These are phyloP conservation scores for Gandaritis pyraliata DNA, from an alignment of 2,888 invertebrate genomes.

Conservation along the genomic window DNA sequence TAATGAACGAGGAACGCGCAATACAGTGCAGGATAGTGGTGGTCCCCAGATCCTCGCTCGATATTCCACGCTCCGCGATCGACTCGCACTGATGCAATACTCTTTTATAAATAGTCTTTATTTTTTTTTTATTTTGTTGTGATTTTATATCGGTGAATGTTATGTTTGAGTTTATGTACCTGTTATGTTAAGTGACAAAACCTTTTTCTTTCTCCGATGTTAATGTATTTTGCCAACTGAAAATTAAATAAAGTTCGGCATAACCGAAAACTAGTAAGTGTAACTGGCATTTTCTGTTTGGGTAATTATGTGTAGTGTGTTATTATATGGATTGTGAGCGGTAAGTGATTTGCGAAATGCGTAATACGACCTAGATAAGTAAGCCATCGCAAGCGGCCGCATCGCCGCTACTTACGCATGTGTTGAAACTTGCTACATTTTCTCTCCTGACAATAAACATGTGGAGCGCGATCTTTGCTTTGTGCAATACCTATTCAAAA, in stretches of 20 bases:
- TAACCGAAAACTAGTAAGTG: constrained; percentile 54
- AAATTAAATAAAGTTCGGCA: constrained; percentile 60
- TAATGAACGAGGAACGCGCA: constrained; percentile 64
- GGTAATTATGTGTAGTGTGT: constrained; percentile 52
- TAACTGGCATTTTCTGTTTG: constrained; percentile 56
- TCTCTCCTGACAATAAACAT: constrained; percentile 73
- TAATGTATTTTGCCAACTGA: constrained; percentile 53
- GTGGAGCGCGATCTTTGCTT: constrained; percentile 64
- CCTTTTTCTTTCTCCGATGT: constrained; percentile 40
- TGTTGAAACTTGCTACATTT: constrained; percentile 64
- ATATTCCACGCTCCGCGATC: constrained; percentile 62
- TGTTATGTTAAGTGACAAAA: constrained; percentile 69
- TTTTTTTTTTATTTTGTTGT: constrained; percentile 67
- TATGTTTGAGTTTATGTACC: constrained; percentile 83
- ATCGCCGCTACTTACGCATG: constrained; percentile 52
- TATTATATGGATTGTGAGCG: constrained; percentile 62
- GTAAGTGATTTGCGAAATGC: constrained; percentile 72
- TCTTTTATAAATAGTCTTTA: constrained; percentile 59
- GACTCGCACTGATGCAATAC: constrained; percentile 74
- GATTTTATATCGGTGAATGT: constrained; percentile 68
- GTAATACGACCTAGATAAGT: constrained; percentile 75
- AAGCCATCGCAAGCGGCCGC: constrained; percentile 63
- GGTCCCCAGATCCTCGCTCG: constrained; percentile 50
- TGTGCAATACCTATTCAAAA: constrained; percentile 51
- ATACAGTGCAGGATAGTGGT: constrained; percentile 65